Percentiles rank a stretch among this genome's conserved stretches.
Evolutionary conservation across 2,888 invertebrate genomes (phyloP).

Genomic region (Pheosia gnoma): DNA sequence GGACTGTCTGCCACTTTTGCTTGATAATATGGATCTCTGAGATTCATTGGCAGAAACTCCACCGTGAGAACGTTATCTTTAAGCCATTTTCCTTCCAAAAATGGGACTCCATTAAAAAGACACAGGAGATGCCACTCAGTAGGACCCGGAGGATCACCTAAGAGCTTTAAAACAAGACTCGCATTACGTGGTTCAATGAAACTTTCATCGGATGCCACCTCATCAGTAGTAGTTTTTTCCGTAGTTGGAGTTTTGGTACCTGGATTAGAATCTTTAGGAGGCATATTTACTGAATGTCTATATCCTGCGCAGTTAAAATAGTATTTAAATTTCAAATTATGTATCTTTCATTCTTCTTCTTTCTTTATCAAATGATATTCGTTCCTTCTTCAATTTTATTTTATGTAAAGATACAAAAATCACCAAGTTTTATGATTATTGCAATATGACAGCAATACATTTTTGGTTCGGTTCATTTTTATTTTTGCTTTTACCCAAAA

Average conservation of each 20-base stretch:
- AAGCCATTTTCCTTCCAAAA: conserved; percentile 61
- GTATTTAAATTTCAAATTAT: too few relatives aligned
- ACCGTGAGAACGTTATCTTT: conserved; percentile 37
- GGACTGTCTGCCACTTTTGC: conserved; percentile 56
- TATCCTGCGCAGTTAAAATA: neutral
- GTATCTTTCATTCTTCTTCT: too few relatives aligned
- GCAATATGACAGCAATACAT: too few relatives aligned
- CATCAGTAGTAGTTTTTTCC: conserved; percentile 30
- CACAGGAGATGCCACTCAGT: conserved; percentile 55
- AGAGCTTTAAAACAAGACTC: conserved; percentile 44
- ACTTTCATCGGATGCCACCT: conserved; percentile 44
- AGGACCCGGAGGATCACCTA: conserved; percentile 48
- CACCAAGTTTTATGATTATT: too few relatives aligned
- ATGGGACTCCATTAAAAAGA: conserved; percentile 54
- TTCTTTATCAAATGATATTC: too few relatives aligned
- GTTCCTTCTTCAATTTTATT: too few relatives aligned
- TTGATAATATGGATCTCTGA: conserved; percentile 51
- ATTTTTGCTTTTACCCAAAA: too few relatives aligned
- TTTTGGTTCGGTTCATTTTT: too few relatives aligned
- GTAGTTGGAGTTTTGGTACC: conserved; percentile 28
- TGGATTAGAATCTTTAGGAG: conserved; percentile 16
- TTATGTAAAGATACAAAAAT: too few relatives aligned
- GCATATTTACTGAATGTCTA: too few relatives aligned
- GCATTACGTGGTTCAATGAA: conserved; percentile 40
- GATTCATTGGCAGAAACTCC: conserved; percentile 51